phyloP scores from a whole-genome alignment of 2,113 vertebrate genomes.

The Mystacornis crossleyi region DNA sequence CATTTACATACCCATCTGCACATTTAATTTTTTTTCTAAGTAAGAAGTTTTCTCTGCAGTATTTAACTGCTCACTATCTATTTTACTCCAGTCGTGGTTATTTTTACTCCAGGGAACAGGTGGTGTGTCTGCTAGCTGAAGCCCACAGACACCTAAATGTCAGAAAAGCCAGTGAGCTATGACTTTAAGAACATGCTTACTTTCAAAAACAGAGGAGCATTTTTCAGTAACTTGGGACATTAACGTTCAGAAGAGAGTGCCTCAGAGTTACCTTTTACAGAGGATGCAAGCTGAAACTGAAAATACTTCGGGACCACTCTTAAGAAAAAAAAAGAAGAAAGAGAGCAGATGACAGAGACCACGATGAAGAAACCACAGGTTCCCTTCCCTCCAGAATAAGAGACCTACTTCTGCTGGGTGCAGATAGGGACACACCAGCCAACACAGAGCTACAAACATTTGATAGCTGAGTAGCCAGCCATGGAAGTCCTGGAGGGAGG shows the following conservation, averaged over 20 bases:
- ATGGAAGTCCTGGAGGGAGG: fast-evolving
- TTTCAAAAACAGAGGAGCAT: neutral
- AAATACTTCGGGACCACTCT: neutral
- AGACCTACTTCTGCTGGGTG: neutral
- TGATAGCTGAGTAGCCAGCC: neutral
- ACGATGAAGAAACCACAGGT: neutral
- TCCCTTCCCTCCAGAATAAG: neutral
- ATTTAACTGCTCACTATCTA: neutral
- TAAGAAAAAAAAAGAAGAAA: neutral
- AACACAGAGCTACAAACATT: neutral
- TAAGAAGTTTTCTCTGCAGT: neutral
- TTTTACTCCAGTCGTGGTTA: neutral
- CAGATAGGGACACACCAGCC: neutral
- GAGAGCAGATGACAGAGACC: neutral
- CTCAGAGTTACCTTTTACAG: neutral
- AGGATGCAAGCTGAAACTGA: neutral
- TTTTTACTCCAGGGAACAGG: slow-evolving; percentile 38
- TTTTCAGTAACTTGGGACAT: neutral
- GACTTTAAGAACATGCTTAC: neutral
- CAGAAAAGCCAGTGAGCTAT: neutral
- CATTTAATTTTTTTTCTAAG: neutral
- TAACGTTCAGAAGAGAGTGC: neutral
- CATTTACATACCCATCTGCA: neutral
- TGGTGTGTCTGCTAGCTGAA: neutral
- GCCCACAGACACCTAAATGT: neutral